Evolutionary conservation across 2,888 invertebrate genomes (phyloP).

Genomic region (Hipparchia semele): DNA sequence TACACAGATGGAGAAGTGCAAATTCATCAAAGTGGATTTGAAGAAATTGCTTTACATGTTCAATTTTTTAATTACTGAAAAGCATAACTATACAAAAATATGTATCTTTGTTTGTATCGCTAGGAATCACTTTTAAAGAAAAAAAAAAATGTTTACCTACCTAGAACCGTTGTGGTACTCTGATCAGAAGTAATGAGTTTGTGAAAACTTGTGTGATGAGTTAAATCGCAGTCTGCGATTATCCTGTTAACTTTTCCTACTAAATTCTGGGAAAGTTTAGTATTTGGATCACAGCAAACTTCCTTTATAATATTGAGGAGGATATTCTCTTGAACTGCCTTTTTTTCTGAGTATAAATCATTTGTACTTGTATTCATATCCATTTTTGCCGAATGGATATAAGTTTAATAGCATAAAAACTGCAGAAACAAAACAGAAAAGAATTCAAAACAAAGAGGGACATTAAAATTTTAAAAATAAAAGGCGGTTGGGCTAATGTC

Average conservation of each 20-base stretch:
- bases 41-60: too few species aligned
- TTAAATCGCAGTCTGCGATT: slow-evolving; percentile 69
- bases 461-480: too few species aligned
- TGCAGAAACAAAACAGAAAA: background rate
- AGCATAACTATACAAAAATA: too few species aligned
- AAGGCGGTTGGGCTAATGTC: too few species aligned
- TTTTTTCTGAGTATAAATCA: slow-evolving; percentile 50
- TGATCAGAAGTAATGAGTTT: slow-evolving; percentile 70
- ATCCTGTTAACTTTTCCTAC: slow-evolving; percentile 69
- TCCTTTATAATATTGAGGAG: slow-evolving; percentile 69
- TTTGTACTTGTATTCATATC: slow-evolving; percentile 63
- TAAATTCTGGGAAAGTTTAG: slow-evolving; percentile 58
- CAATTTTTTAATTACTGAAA: too few species aligned
- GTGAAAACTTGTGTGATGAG: slow-evolving; percentile 69
- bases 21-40: too few species aligned
- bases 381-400: slow-evolving; percentile 48
- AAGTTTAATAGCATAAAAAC: background rate
- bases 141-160: slow-evolving; percentile 46
- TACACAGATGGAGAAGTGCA: too few species aligned
- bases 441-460: too few species aligned
- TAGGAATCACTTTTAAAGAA: too few species aligned
- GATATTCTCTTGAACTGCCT: slow-evolving; percentile 62
- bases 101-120: too few species aligned
- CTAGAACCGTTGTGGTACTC: slow-evolving; percentile 68
- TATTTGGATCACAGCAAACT: slow-evolving; percentile 55